A percentile compares a stretch with the other conserved stretches of the same genome.
phyloP scores from a whole-genome alignment of 2,113 vertebrate species.

The Phaethon lepturus region DNA sequence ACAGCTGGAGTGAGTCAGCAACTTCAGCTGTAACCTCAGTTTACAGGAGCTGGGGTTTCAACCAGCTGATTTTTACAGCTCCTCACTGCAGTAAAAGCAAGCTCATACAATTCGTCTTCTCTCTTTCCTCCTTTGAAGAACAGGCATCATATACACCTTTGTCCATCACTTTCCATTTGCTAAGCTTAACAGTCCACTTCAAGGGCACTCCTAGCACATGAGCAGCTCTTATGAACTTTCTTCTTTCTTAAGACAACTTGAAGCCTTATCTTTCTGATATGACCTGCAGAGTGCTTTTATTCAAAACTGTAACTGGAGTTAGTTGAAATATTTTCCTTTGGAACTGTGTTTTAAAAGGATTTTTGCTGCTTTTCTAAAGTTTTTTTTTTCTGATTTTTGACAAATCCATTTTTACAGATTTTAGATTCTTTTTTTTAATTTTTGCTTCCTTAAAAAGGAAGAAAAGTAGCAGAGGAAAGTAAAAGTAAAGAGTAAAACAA shows the following conservation, averaged over 20 bases:
- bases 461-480: not conserved
- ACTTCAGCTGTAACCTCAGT: not conserved
- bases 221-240: not conserved
- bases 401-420: not conserved
- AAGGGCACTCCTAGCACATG: not conserved
- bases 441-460: not conserved
- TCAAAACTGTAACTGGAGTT: not conserved
- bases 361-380: not conserved
- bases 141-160: fast-evolving
- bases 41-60: not conserved
- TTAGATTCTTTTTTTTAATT: fast-evolving
- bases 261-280: not conserved
- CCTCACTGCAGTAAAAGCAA: not conserved
- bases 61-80: not conserved
- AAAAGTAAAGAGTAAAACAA: not conserved
- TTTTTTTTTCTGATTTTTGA: not conserved
- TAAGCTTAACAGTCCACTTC: not conserved
- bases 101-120: not conserved
- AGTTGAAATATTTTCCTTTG: not conserved
- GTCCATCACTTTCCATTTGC: not conserved
- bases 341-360: not conserved
- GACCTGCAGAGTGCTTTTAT: not conserved
- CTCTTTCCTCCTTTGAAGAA: not conserved
- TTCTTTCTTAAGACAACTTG: not conserved
- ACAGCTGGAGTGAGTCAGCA: not conserved